A percentile compares a stretch with the other conserved stretches of the same genome.
Conservation (phyloP, 2,888 invertebrate species). For the Drosophila gaucha region DNA sequence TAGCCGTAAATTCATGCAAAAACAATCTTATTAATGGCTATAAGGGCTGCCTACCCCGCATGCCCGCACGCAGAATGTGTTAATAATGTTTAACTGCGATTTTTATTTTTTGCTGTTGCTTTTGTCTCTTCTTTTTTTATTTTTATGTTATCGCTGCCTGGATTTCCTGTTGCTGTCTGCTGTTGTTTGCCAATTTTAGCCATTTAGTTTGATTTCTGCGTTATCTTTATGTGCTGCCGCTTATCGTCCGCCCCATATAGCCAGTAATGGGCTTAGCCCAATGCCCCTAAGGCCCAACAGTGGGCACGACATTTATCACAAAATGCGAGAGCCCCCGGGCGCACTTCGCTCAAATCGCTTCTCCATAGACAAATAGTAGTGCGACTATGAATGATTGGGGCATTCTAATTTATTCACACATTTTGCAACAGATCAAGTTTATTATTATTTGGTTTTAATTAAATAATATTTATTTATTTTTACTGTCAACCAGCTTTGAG, state of each 20-base stretch:
- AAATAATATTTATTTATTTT: neutral
- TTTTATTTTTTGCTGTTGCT: slow-evolving; percentile 53
- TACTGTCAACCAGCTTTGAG: no score
- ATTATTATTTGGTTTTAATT: neutral
- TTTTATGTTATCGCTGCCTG: slow-evolving; percentile 54
- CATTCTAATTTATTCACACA: slow-evolving; percentile 15
- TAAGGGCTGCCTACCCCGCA: slow-evolving; percentile 40
- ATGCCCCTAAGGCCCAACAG: slow-evolving; percentile 24
- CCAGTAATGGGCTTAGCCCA: slow-evolving; percentile 69
- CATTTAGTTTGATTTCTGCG: slow-evolving; percentile 77
- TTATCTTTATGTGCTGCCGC: slow-evolving; percentile 76
- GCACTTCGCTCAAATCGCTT: slow-evolving; percentile 19
- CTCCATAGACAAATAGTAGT: neutral
- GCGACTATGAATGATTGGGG: slow-evolving; percentile 9
- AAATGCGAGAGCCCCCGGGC: slow-evolving; percentile 21
- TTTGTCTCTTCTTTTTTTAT: slow-evolving; percentile 10
- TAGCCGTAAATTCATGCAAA: slow-evolving; percentile 76
- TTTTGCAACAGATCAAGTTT: neutral
- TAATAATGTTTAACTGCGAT: slow-evolving; percentile 80
- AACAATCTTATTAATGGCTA: slow-evolving; percentile 79
- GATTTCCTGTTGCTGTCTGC: slow-evolving; percentile 72
- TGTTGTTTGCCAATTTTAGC: slow-evolving; percentile 72
- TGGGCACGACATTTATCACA: slow-evolving; percentile 50
- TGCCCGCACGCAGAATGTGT: slow-evolving; percentile 54
- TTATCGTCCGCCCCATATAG: slow-evolving; percentile 59